These are phyloP conservation scores for Gastrophysa polygoni DNA, from an alignment of 2,888 invertebrate species.

Conservation along the genomic window DNA sequence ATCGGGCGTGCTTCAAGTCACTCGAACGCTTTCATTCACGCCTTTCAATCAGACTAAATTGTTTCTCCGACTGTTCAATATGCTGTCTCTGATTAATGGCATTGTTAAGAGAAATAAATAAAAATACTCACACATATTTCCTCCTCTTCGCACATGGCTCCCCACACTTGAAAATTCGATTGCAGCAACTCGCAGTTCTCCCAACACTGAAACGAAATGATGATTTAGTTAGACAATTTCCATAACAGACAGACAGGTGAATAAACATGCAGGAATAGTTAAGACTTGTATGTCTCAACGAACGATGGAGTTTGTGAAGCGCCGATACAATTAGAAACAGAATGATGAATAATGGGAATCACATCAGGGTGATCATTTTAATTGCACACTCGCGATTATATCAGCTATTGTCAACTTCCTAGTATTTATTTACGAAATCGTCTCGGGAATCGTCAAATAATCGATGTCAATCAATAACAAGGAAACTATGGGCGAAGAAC, in stretches of 20 bases:
- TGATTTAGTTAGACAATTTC: conserved; percentile 1
- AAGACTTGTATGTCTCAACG: too few species aligned
- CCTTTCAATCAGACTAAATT: conserved; percentile 35
- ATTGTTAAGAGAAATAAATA: conserved; percentile 16
- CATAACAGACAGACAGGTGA: not conserved
- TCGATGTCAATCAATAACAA: too few species aligned
- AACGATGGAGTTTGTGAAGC: too few species aligned
- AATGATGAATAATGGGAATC: too few species aligned
- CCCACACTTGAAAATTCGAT: conserved; percentile 75
- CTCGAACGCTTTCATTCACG: conserved; percentile 29
- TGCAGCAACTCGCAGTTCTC: conserved; percentile 76
- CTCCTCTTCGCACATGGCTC: conserved; percentile 72
- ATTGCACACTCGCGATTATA: too few species aligned
- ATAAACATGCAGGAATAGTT: too few species aligned
- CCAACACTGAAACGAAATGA: conserved; percentile 72
- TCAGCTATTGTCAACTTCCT: too few species aligned
- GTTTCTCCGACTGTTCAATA: conserved; percentile 26
- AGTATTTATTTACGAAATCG: too few species aligned
- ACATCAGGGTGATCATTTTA: too few species aligned
- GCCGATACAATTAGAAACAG: too few species aligned
- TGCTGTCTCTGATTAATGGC: conserved; percentile 34
- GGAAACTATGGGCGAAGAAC: too few species aligned
- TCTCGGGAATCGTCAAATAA: too few species aligned
- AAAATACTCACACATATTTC: conserved; percentile 73
- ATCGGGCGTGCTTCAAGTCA: conserved; percentile 10